Percentiles rank a stretch among this genome's conserved stretches.
phyloP scores from a whole-genome alignment of 2,113 vertebrate species.

The Thalassarche chlororhynchos region DNA sequence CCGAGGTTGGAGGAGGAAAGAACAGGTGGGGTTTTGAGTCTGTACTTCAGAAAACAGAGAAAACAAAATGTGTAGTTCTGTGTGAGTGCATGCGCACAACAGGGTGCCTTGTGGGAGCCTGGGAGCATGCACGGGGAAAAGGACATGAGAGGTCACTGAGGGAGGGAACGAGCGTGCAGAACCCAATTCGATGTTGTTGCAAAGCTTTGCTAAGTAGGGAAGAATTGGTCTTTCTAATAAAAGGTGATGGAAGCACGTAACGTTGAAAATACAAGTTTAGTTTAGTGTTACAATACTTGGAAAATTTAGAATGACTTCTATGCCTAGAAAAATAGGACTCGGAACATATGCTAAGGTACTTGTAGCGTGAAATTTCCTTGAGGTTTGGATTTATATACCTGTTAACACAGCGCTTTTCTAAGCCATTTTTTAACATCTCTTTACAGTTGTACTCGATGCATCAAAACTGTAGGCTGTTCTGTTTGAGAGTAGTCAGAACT shows the following conservation, averaged over 20 bases:
- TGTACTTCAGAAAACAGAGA: background rate
- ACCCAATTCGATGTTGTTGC: background rate
- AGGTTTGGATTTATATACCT: background rate
- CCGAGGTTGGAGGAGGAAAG: background rate
- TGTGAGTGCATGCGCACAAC: fast-evolving
- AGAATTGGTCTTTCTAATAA: fast-evolving
- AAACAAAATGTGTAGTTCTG: background rate
- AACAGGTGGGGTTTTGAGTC: background rate
- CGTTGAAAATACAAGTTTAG: fast-evolving
- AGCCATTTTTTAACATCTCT: background rate
- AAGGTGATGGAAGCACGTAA: background rate
- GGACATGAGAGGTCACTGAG: background rate
- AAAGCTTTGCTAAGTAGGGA: background rate
- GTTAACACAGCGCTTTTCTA: fast-evolving
- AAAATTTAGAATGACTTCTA: background rate
- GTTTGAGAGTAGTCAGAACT: background rate
- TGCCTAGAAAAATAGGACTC: background rate
- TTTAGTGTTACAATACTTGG: background rate
- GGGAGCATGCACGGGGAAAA: background rate
- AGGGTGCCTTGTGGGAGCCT: background rate
- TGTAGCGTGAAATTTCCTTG: background rate
- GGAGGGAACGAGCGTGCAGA: background rate
- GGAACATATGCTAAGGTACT: too few relatives aligned
- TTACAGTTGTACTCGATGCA: background rate
- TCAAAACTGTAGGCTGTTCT: background rate